Percentiles rank a stretch among this genome's conserved stretches.
phyloP scores from a whole-genome alignment of 2,113 vertebrate genomes.

The Puntigrus tetrazona region DNA sequence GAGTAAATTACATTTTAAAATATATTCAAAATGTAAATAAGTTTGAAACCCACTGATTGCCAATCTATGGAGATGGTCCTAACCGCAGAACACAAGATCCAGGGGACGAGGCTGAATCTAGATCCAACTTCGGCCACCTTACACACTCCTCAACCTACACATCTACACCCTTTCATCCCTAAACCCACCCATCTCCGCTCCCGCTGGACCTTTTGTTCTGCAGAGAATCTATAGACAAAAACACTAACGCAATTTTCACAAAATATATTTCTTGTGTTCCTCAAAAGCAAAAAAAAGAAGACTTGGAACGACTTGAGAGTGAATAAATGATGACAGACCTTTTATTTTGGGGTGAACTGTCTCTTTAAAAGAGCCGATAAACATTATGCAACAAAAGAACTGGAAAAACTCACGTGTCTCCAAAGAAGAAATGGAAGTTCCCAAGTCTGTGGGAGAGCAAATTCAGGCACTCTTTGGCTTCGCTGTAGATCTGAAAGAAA shows the following conservation, averaged over 20 bases:
- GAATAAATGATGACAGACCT: not conserved
- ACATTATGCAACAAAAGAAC: not conserved
- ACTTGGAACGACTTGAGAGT: not conserved
- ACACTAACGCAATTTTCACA: not conserved
- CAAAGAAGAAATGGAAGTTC: conserved; percentile 90
- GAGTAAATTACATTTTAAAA: not conserved
- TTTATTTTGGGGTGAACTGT: not conserved
- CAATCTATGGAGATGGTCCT: too few relatives aligned
- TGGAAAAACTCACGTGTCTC: conserved; percentile 83
- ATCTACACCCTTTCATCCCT: too few relatives aligned
- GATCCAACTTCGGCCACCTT: too few relatives aligned
- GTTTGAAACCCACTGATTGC: too few relatives aligned
- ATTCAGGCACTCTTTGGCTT: conserved; percentile 97
- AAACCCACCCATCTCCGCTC: too few relatives aligned
- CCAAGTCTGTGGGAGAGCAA: conserved; percentile 92
- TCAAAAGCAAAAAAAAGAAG: not conserved
- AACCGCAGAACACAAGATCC: too few relatives aligned
- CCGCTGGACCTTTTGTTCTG: too few relatives aligned
- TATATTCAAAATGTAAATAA: not conserved
- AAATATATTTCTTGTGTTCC: not conserved
- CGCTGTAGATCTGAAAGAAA: conserved; percentile 87
- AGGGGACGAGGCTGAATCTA: too few relatives aligned
- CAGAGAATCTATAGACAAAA: too few relatives aligned
- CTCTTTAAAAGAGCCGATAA: not conserved
- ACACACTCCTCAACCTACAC: too few relatives aligned